Base-by-base conservation (phyloP, 2,888 invertebrate genomes). In the Nomada goodeniana region DNA sequence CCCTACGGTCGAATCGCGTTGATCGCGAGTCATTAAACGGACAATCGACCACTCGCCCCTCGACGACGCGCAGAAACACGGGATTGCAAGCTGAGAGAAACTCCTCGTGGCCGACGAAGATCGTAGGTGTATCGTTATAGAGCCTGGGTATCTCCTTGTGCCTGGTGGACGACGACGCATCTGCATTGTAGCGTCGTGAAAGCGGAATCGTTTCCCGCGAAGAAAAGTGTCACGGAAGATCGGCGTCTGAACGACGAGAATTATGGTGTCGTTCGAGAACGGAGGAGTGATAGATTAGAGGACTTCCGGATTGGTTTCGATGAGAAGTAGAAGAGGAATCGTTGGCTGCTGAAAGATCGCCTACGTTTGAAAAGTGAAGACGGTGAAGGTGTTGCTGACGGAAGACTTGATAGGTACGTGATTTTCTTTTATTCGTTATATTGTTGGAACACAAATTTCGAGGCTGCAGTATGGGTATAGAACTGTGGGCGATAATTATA, bases 371-470 rank as follows among this genome's bases (percentile, higher is more conserved):
- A 23, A 9, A n/a, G 15, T 47, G 47, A 15, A 47, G 15, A 3
- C 47, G 15, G 47, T 10, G 47, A n/a, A n/a, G 47, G 11, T 47
- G 47, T 15, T 47, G 47, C 47, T 47, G 47, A 47, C 47, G 47
- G 47, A 15, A 76, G 82, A 79, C 70, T 88, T 84, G 82, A 85
- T 83, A 88, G 88, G 88, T 88, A 88, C 15, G 84, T 70, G 36
- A 23, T 9, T 26, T 36, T 13, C 29, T 55, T 13, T 36, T 52
- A 2, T 2, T 23, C 42, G 4, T 36, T 13, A 36, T 15, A 20
- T 29, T n/a, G 13, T 5, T 57, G 4, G 15, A 57, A 57, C 13
- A 13, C 2, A 29, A 3, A 26, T 57, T 26, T 57, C 47, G 15
- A 11, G 47, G 15, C 47, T 47, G 13, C 3, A 11, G 3, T 15